Percentiles rank a stretch among this genome's conserved stretches.
These are phyloP conservation scores for Plutomurus gul DNA, from an alignment of 1,140 invertebrate species.

Conservation along the genomic window DNA sequence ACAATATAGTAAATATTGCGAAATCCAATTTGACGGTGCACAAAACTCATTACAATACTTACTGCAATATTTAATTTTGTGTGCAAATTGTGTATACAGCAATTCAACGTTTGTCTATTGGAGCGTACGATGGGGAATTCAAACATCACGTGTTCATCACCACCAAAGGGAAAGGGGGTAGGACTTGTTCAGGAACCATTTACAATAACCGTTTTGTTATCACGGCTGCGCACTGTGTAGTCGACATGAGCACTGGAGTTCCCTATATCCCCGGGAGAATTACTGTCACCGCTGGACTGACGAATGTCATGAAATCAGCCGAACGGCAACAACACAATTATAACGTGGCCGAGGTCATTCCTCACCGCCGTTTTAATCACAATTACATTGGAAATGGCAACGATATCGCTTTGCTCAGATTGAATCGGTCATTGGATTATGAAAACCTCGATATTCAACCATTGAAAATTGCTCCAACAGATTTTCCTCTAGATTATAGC, in stretches of 20 bases:
- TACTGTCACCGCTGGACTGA: background rate
- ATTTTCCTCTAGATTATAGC: background rate
- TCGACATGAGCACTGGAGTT: background rate
- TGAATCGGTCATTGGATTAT: background rate
- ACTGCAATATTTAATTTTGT: no score
- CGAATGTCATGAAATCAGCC: background rate
- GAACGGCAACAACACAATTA: background rate
- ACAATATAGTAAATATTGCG: no score
- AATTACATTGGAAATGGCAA: background rate
- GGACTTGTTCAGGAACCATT: background rate
- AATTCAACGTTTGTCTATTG: no score
- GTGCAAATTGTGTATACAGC: no score
- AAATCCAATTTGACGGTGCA: no score
- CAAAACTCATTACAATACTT: no score
- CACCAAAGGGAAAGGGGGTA: no score
- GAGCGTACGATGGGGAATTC: no score
- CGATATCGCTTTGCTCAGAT: background rate
- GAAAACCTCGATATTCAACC: background rate
- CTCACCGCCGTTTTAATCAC: background rate
- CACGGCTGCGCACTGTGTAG: background rate
- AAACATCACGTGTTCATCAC: no score
- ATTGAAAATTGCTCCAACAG: background rate
- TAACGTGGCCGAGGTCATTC: background rate
- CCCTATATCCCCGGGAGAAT: background rate
- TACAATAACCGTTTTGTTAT: constrained; percentile 9